A percentile compares a stretch with the other conserved stretches of the same genome.
Conservation (phyloP, 2,888 invertebrate genomes). For the Sinopyrophorus schimmeli region DNA sequence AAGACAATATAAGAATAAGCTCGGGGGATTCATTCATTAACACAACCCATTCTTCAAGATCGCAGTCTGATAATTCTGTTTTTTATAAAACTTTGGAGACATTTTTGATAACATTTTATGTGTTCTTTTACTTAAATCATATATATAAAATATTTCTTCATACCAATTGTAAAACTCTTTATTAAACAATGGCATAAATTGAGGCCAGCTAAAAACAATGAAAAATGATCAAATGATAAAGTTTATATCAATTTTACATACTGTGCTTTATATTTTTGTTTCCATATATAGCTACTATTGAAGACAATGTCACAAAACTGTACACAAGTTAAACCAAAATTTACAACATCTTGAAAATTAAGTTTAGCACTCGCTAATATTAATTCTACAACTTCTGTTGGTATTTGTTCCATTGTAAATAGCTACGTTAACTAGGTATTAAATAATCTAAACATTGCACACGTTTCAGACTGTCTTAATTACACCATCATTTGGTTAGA, state of each 20-base stretch:
- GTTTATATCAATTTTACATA: slow-evolving; percentile 37
- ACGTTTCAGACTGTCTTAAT: no score
- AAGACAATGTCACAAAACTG: slow-evolving; percentile 56
- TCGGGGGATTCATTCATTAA: slow-evolving; percentile 52
- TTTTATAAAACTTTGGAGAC: slow-evolving; percentile 56
- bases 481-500: no score
- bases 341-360: slow-evolving; percentile 55
- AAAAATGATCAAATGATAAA: slow-evolving; percentile 12
- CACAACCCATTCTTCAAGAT: slow-evolving; percentile 54
- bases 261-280: slow-evolving; percentile 55
- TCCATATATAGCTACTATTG: slow-evolving; percentile 58
- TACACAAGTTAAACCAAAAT: slow-evolving; percentile 60
- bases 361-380: slow-evolving; percentile 43
- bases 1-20: slow-evolving; percentile 56
- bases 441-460: no score
- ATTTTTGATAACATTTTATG: slow-evolving; percentile 52
- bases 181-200: slow-evolving; percentile 47
- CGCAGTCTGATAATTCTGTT: slow-evolving; percentile 55
- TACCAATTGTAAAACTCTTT: slow-evolving; percentile 49
- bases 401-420: slow-evolving; percentile 48
- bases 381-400: slow-evolving; percentile 50
- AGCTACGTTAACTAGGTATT: no score
- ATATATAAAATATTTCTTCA: slow-evolving; percentile 50
- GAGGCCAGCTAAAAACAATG: slow-evolving; percentile 58
- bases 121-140: slow-evolving; percentile 46